Evolutionary conservation across 2,797 vertebrate species (phyloP).

Genomic region (Pitangus sulphuratus): DNA sequence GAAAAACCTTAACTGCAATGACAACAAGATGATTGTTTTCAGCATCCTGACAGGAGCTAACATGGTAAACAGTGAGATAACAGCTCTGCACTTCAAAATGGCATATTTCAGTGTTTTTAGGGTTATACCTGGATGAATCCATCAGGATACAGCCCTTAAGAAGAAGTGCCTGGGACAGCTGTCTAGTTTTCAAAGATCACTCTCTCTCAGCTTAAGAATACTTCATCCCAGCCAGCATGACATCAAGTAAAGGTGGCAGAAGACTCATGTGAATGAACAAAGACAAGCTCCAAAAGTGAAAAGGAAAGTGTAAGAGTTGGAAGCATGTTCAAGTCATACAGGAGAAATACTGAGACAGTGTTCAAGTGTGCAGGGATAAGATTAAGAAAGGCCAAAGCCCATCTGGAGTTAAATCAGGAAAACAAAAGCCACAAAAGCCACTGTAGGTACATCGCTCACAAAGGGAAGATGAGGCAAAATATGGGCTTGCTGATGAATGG

Average conservation of each 20-base stretch:
- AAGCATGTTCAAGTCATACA: background rate
- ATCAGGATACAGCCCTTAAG: rapidly evolving
- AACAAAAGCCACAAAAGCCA: background rate
- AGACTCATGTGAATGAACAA: background rate
- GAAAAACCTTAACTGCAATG: background rate
- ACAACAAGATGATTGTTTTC: background rate
- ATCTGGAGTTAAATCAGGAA: background rate
- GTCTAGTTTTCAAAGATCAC: background rate
- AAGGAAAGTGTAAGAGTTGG: background rate
- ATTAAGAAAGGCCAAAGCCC: background rate
- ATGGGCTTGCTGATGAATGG: background rate
- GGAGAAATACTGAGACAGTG: background rate
- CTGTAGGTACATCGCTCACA: rapidly evolving
- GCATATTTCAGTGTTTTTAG: background rate
- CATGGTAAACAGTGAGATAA: background rate
- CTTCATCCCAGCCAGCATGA: rapidly evolving
- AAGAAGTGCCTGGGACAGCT: background rate
- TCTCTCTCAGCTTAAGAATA: background rate
- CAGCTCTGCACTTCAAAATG: background rate
- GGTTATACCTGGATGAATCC: background rate
- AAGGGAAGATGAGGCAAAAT: background rate
- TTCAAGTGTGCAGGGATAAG: too few species aligned
- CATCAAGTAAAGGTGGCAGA: background rate
- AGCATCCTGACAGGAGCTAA: background rate
- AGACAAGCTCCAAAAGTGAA: background rate